phyloP scores from a whole-genome alignment of 2,888 invertebrate species.

The Bombyx huttoni region DNA sequence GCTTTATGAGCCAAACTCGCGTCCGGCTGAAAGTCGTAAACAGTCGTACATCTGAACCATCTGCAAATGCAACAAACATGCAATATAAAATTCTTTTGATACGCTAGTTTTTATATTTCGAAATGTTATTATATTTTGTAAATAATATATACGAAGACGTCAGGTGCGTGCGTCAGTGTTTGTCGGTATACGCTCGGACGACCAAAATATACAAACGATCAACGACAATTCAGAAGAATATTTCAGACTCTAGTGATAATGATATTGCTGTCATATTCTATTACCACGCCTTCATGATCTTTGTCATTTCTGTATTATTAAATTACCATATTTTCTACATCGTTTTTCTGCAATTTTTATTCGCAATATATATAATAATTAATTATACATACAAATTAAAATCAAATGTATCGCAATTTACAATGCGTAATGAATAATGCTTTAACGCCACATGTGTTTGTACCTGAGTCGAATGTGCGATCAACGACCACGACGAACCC shows the following conservation, averaged over 20 bases:
- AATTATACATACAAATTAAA: too few species aligned
- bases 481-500: not conserved
- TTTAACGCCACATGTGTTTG: not conserved
- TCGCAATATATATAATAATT: too few species aligned
- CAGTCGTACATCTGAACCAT: constrained; percentile 26
- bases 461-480: not conserved
- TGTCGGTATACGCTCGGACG: too few species aligned
- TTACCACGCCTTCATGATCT: too few species aligned
- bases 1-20: constrained; percentile 57
- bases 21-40: constrained; percentile 54
- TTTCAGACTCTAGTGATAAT: too few species aligned
- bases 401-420: not conserved
- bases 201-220: too few species aligned
- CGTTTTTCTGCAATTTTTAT: too few species aligned
- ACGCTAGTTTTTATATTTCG: constrained; percentile 8
- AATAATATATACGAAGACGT: not conserved
- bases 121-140: not conserved
- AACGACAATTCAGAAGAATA: too few species aligned
- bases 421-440: not conserved
- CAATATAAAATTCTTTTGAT: constrained; percentile 12
- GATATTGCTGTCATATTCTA: too few species aligned
- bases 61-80: constrained; percentile 31
- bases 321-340: too few species aligned
- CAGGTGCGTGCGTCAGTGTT: too few species aligned
- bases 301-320: too few species aligned